These are phyloP conservation scores for Meandrina meandrites DNA, from an alignment of 92 coral and sea anemone genomes.

Conservation along the genomic window DNA sequence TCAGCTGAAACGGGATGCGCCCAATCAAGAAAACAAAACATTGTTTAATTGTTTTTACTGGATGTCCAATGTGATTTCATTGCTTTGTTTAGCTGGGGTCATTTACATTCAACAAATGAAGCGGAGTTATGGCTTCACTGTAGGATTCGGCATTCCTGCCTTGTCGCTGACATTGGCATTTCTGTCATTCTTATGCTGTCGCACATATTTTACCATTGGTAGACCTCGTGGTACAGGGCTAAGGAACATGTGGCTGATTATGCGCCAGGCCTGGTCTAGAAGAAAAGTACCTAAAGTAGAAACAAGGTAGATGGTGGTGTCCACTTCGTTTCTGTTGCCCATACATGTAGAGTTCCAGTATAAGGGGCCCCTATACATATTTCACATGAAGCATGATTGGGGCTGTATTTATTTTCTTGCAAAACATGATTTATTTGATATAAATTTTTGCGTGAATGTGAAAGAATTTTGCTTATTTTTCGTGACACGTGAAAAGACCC, in stretches of 20 bases:
- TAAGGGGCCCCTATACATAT: no score
- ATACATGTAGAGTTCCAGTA: neutral
- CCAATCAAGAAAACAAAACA: conserved; percentile 56
- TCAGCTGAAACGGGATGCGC: conserved; percentile 76
- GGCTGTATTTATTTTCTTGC: no score
- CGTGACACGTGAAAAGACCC: no score
- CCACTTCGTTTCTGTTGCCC: neutral
- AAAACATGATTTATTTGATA: no score
- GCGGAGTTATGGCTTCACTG: conserved; percentile 75
- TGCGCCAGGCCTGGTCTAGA: conserved; percentile 81
- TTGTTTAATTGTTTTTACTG: conserved; percentile 89
- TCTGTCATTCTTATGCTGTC: conserved; percentile 68
- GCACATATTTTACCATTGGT: conserved; percentile 63
- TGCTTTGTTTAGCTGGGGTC: conserved; percentile 67
- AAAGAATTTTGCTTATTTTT: no score
- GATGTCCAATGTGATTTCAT: conserved; percentile 78
- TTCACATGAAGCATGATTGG: no score
- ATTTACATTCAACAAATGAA: conserved; percentile 84
- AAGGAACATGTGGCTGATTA: conserved; percentile 76
- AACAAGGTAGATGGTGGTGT: conserved; percentile 10
- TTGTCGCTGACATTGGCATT: conserved; percentile 71
- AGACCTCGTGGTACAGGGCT: conserved; percentile 82
- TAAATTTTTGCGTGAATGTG: no score
- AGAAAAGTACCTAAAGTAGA: conserved; percentile 58
- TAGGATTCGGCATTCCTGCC: conserved; percentile 84